Base-by-base conservation (phyloP, 2,113 vertebrate species). In the Engraulis encrasicolus region DNA sequence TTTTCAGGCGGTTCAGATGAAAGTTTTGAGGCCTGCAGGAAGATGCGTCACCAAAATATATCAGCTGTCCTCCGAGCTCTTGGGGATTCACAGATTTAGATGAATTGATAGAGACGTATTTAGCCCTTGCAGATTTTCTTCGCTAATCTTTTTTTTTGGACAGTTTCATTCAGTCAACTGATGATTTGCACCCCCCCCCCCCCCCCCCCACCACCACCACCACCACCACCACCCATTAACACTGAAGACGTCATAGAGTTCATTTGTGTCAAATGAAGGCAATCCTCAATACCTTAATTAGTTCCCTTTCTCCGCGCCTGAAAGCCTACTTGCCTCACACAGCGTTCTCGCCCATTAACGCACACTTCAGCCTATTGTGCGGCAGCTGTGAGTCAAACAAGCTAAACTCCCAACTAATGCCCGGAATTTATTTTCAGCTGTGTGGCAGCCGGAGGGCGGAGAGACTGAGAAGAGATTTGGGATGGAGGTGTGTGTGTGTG, bases 231-330 rank as follows among this genome's bases (percentile, higher is more conserved):
- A n/a, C 27, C n/a, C 23, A 27, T 66, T 66, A 66, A 66, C 7
- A 66, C 58, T 66, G n/a, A 11, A 66, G 23, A 23, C 58, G 61
- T 71, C 61, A 34, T 71, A 17, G 27, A 34, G 61, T 34, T 71
- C 27, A 71, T 71, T 71, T 71, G 61, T 66, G 7, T n/a, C 58
- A 66, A 66, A 85, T 83, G 86, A 91, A 90, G 85, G 88, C n/a
- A 54, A 81, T 92, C 86, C 85, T 88, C 89, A 91, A 91, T 82
- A 83, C 74, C 83, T 82, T 87, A 87, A 92, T 92, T 89, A 92
- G 85, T 89, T 90, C 91, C 88, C 84, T 86, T 85, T 92, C 86
- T 88, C 86, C 61, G 34, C 85, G 85, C 86, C 89, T 80, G 90
- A 85, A 85, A 92, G 85, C 83, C 86, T 82, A 78, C 86, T 85